Conservation (phyloP, 2,113 vertebrate genomes). For the Cololabis saira region DNA sequence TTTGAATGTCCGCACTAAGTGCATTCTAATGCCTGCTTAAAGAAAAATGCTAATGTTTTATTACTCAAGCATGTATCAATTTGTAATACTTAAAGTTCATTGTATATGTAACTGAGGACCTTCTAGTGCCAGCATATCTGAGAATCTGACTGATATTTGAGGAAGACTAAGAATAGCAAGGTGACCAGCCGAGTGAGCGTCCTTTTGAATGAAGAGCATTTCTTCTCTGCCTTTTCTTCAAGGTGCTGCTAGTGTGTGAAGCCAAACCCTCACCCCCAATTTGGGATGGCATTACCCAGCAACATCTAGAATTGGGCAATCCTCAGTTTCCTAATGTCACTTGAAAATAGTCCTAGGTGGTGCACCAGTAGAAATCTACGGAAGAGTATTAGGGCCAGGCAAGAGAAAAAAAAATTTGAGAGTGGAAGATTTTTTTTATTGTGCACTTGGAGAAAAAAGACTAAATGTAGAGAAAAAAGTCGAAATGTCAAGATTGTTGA, state of each 20-base stretch:
- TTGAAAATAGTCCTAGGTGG: constrained; percentile 33
- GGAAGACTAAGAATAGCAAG: constrained; percentile 71
- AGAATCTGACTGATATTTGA: constrained; percentile 77
- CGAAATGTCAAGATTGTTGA: no score
- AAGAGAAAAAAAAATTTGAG: no score
- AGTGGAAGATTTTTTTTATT: no score
- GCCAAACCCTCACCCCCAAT: not conserved
- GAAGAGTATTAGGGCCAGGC: no score
- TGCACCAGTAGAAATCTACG: constrained; percentile 9
- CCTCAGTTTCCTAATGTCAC: constrained; percentile 17
- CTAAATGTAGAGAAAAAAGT: no score
- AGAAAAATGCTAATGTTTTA: constrained; percentile 72
- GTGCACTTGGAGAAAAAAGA: no score
- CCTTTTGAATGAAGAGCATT: constrained; percentile 60
- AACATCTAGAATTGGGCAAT: constrained; percentile 17
- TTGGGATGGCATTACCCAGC: constrained; percentile 16
- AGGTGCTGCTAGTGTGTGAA: constrained; percentile 31
- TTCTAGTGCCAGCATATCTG: constrained; percentile 77
- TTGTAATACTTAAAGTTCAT: constrained; percentile 80
- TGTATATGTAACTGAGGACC: constrained; percentile 77
- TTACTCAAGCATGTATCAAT: constrained; percentile 79
- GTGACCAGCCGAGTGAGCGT: constrained; percentile 64
- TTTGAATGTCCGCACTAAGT: constrained; percentile 85
- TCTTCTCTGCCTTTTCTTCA: no score
- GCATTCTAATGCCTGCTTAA: constrained; percentile 83